Percentiles rank a stretch among this genome's conserved stretches.
phyloP scores from a whole-genome alignment of 2,888 invertebrate genomes.

The Mechanitis mazaeus region DNA sequence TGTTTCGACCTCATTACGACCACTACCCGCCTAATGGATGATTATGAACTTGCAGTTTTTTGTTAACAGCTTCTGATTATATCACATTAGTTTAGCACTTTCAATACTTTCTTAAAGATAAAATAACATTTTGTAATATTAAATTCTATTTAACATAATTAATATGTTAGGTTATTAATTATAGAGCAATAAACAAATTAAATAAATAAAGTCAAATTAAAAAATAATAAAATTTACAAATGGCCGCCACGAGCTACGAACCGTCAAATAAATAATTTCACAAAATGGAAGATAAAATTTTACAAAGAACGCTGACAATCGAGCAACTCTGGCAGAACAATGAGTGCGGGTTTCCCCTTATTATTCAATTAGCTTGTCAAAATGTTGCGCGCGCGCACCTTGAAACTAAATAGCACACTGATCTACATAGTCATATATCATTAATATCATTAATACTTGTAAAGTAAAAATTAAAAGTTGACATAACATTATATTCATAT shows the following conservation, averaged over 20 bases:
- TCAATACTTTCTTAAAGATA: too few relatives aligned
- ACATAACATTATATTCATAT: too few relatives aligned
- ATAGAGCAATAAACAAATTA: neutral
- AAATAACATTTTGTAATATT: too few relatives aligned
- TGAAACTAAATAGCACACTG: neutral
- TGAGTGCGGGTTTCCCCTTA: constrained; percentile 56
- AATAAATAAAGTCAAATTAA: too few relatives aligned
- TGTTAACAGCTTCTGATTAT: constrained; percentile 23
- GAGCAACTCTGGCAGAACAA: constrained; percentile 60
- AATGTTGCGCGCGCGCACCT: constrained; percentile 29
- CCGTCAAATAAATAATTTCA: constrained; percentile 72
- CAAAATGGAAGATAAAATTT: constrained; percentile 70
- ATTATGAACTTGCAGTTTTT: constrained; percentile 35
- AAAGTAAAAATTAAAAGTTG: too few relatives aligned
- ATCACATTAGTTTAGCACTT: constrained; percentile 24
- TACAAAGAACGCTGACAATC: constrained; percentile 67
- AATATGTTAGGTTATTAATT: neutral
- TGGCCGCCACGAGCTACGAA: constrained; percentile 65
- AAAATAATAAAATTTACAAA: constrained; percentile 55
- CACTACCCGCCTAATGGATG: constrained; percentile 55
- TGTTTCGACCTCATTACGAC: constrained; percentile 63
- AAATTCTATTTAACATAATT: neutral
- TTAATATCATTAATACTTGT: neutral
- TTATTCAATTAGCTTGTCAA: constrained; percentile 74
- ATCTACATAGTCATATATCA: neutral